Evolutionary conservation across 2,888 invertebrate species (phyloP).

Genomic region (Latrodectus elegans): DNA sequence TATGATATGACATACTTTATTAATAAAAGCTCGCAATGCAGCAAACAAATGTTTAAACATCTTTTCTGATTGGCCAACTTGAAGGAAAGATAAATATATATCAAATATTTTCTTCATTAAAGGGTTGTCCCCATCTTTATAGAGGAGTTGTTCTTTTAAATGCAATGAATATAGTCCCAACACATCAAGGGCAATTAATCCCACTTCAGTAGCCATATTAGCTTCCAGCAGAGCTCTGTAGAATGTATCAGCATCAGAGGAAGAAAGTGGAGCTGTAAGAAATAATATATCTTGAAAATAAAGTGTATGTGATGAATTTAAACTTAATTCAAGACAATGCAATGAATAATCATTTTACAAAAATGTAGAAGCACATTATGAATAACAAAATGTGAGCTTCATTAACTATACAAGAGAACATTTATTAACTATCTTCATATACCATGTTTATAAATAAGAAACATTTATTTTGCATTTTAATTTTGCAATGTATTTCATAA

Average conservation of each 20-base stretch:
- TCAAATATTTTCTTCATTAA: slow-evolving; percentile 86
- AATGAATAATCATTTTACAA: too few relatives aligned
- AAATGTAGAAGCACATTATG: too few relatives aligned
- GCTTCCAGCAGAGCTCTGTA: slow-evolving; percentile 83
- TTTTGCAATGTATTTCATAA: too few relatives aligned
- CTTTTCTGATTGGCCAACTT: slow-evolving; percentile 91
- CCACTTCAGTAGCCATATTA: slow-evolving; percentile 91
- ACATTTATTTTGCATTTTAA: too few relatives aligned
- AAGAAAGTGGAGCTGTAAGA: slow-evolving; percentile 72
- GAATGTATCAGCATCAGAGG: slow-evolving; percentile 73
- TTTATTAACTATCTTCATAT: too few relatives aligned
- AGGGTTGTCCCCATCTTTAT: slow-evolving; percentile 82
- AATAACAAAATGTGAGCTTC: too few relatives aligned
- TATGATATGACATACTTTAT: slow-evolving; percentile 77
- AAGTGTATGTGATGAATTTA: background rate
- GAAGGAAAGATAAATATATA: slow-evolving; percentile 74
- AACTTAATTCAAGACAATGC: background rate
- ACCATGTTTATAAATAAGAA: too few relatives aligned
- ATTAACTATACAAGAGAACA: too few relatives aligned
- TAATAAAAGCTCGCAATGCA: slow-evolving; percentile 91
- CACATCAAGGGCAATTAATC: slow-evolving; percentile 89
- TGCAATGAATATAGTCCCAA: slow-evolving; percentile 89
- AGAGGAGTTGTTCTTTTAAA: slow-evolving; percentile 79
- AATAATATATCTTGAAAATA: background rate
- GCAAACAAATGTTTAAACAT: slow-evolving; percentile 94